Evolutionary conservation across 1,140 invertebrate genomes (phyloP), one percentile per base, ranked within the genome.

Genomic region (Homalodisca vitripennis): DNA sequence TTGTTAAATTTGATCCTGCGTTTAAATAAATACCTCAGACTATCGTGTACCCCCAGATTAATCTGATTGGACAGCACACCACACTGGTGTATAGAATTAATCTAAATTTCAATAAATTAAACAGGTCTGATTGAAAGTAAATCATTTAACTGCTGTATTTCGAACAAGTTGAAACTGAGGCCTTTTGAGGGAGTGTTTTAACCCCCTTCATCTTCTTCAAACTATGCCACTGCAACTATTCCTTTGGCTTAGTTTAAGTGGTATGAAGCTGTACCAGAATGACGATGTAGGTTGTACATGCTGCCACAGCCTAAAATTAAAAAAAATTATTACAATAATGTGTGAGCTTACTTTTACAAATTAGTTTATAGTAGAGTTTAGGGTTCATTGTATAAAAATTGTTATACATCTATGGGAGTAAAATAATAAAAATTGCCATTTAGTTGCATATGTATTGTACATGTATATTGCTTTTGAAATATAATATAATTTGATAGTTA

Each of bases 181-280:
- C 34, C 6, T 10, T 41, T 41, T 6, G 17, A 10, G 34, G 34
- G 6, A 41, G 17, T 10, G 17, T 17, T 10, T 6, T 10, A 41
- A 41, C 34, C 6, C 6, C 17, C 6, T 41, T 41, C 34, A 10
- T 41, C 34, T 41, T 41, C 34, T 41, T 10, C 17, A 17, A 6
- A 10, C 6, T 10, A 41, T 41, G 34, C 6, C 6, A 17, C 6
- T 41, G 34, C n/a, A n/a, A 41, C 17, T 41, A 10, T 41, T 41
- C 34, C 17, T 41, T 17, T 41, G 6, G 6, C 34, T 41, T 41
- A 6, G 34, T 17, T 41, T 22, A 51, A 3, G 3, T 20, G n/a
- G n/a, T n/a, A 17, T 60, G 55, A 26, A 60, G 55, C 55, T 60
- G 55, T 10, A 60, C 55, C 14, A 60, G n/a, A 12, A 30, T 60